These are phyloP conservation scores for Drosophila barbarae DNA, from an alignment of 2,888 invertebrate species.

Conservation along the genomic window DNA sequence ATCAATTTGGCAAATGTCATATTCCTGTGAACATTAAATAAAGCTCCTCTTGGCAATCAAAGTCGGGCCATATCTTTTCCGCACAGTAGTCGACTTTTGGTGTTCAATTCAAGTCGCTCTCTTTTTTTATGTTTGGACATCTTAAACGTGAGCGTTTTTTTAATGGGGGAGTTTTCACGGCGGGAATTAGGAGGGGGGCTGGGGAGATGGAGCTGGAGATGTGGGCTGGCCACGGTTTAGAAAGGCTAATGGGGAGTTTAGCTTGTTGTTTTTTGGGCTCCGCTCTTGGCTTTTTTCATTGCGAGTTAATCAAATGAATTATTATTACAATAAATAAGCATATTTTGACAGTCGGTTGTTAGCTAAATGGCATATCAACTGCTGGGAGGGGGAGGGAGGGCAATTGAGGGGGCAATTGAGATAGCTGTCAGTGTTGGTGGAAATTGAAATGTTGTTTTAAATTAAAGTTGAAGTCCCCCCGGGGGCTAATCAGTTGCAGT, in stretches of 20 bases:
- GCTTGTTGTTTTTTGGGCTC: constrained; percentile 42
- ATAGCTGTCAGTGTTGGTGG: constrained; percentile 41
- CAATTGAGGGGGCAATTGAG: constrained; percentile 35
- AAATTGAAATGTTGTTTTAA: constrained; percentile 40
- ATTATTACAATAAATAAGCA: constrained; percentile 72
- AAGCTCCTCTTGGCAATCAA: constrained; percentile 6
- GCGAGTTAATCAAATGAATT: constrained; percentile 70
- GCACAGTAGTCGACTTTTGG: constrained; percentile 23
- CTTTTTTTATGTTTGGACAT: constrained; percentile 53
- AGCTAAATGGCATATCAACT: constrained; percentile 59
- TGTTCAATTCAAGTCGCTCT: constrained; percentile 48
- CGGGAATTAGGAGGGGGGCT: constrained; percentile 5
- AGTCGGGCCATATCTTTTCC: constrained; percentile 8
- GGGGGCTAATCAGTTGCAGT: constrained; percentile 30
- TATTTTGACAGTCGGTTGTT: constrained; percentile 67
- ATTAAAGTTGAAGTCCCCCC: constrained; percentile 34
- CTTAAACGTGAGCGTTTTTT: constrained; percentile 68
- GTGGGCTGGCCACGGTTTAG: constrained; percentile 55
- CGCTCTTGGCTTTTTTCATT: constrained; percentile 24
- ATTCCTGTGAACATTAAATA: constrained; percentile 1
- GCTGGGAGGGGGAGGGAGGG: constrained; percentile 2
- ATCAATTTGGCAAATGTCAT: constrained; percentile 2
- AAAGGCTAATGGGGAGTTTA: constrained; percentile 73
- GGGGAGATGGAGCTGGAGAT: constrained; percentile 3
- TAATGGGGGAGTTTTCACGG: constrained; percentile 12